phyloP scores from a whole-genome alignment of 1,140 invertebrate species.

The Branchinecta lynchi region DNA sequence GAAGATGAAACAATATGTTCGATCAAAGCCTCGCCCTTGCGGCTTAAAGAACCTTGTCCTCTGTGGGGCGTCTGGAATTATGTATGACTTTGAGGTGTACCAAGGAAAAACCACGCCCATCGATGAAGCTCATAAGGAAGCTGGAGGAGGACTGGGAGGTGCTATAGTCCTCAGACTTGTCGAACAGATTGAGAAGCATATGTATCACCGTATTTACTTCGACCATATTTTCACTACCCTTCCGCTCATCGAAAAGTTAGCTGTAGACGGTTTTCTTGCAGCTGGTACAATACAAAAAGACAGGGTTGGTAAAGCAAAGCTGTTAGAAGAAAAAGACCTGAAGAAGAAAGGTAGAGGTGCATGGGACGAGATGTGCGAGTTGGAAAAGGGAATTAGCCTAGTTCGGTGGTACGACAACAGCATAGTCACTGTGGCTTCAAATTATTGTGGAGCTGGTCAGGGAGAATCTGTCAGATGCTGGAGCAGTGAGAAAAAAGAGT shows the following conservation, averaged over 20 bases:
- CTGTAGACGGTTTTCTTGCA: slow-evolving; percentile 29
- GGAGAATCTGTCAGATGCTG: slow-evolving; percentile 29
- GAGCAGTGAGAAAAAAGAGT: slow-evolving; percentile 25
- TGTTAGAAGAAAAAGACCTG: slow-evolving; percentile 29
- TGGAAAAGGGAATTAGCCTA: slow-evolving; percentile 25
- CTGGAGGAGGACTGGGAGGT: slow-evolving; percentile 23
- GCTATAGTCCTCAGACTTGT: slow-evolving; percentile 24
- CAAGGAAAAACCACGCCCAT: slow-evolving; percentile 27
- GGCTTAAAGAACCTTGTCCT: slow-evolving; percentile 21
- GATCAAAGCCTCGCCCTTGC: slow-evolving; percentile 25
- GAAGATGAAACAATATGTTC: slow-evolving; percentile 25
- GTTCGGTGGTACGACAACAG: slow-evolving; percentile 33
- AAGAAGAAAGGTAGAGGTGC: slow-evolving; percentile 29
- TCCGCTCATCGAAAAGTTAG: slow-evolving; percentile 29
- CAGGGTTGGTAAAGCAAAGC: slow-evolving; percentile 28
- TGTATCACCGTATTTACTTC: slow-evolving; percentile 22
- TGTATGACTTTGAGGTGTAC: slow-evolving; percentile 27
- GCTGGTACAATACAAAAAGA: slow-evolving; percentile 28
- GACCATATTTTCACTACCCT: slow-evolving; percentile 29
- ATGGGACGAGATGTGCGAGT: slow-evolving; percentile 29
- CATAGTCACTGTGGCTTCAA: slow-evolving; percentile 30
- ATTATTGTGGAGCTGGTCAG: slow-evolving; percentile 31
- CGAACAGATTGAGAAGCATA: slow-evolving; percentile 20
- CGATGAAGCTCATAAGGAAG: slow-evolving; percentile 18
- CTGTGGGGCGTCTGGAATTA: slow-evolving; percentile 21